Evolutionary conservation across 1,140 invertebrate species (phyloP).

Genomic region (Periplaneta americana): DNA sequence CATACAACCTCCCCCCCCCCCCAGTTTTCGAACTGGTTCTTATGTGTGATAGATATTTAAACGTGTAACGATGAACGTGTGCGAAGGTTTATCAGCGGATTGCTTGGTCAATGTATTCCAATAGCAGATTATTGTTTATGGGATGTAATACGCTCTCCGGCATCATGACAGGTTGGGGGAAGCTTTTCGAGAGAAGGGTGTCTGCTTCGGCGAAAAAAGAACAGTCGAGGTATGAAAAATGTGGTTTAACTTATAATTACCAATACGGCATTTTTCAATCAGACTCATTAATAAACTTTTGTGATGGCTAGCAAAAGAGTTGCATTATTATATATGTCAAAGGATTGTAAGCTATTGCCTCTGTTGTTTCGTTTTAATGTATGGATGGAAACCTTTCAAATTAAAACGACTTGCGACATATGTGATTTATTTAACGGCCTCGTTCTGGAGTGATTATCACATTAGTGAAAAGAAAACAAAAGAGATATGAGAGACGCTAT

Average conservation of each 20-base stretch:
- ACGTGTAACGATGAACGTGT: no score
- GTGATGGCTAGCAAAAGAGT: no score
- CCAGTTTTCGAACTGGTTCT: neutral
- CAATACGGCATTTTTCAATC: no score
- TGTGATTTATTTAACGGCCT: neutral
- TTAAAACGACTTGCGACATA: neutral
- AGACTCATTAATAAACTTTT: neutral
- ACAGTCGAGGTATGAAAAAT: neutral
- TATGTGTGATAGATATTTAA: neutral
- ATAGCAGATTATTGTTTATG: neutral
- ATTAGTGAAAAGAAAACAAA: neutral
- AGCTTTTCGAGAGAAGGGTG: neutral
- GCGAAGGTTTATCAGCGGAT: no score
- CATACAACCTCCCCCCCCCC: neutral
- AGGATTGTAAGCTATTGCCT: neutral
- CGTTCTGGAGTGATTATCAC: neutral
- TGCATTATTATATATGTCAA: neutral
- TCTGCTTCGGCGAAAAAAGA: neutral
- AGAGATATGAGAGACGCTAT: neutral
- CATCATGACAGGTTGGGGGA: neutral
- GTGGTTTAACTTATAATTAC: neutral
- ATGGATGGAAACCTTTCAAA: neutral
- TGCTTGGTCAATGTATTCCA: neutral
- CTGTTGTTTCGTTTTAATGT: neutral
- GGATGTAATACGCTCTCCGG: no score